These are phyloP conservation scores for Ommatoiulus sabulosus DNA, from an alignment of 2,888 invertebrate genomes.

Conservation along the genomic window DNA sequence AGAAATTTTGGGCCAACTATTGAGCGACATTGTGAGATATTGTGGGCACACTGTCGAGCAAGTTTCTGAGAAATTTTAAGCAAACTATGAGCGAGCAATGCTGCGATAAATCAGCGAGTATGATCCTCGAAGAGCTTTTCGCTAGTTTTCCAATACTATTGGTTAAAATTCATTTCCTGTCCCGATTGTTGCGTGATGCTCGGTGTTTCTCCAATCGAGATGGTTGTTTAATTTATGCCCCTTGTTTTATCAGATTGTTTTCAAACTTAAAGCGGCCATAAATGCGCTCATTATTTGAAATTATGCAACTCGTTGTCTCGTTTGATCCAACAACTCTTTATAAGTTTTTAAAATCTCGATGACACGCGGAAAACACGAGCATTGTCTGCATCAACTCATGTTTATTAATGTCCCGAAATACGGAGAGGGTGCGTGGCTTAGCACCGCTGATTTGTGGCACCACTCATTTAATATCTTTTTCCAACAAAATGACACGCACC, in stretches of 20 bases:
- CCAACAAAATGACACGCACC: neutral
- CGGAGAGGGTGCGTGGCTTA: neutral
- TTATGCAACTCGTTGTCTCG: neutral
- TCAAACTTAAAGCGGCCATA: conserved; percentile 1
- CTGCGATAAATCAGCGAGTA: no score
- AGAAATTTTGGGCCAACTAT: no score
- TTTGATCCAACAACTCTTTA: neutral
- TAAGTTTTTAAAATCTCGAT: neutral
- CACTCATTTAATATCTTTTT: neutral
- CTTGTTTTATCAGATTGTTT: neutral
- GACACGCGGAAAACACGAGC: conserved; percentile 14
- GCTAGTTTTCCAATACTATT: no score
- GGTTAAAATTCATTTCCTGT: no score
- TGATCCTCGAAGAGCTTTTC: no score
- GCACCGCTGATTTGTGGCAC: neutral
- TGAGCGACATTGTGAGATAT: no score
- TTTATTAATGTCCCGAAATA: conserved; percentile 1
- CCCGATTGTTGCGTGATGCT: no score
- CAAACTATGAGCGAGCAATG: no score
- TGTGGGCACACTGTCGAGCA: no score
- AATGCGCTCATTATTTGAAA: neutral
- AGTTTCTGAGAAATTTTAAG: no score
- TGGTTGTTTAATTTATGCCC: neutral
- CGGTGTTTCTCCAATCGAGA: no score
- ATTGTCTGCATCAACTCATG: neutral